A percentile compares a stretch with the other conserved stretches of the same genome.
Conservation (phyloP, 1,140 invertebrate genomes). For the Aradophagus sp. region DNA sequence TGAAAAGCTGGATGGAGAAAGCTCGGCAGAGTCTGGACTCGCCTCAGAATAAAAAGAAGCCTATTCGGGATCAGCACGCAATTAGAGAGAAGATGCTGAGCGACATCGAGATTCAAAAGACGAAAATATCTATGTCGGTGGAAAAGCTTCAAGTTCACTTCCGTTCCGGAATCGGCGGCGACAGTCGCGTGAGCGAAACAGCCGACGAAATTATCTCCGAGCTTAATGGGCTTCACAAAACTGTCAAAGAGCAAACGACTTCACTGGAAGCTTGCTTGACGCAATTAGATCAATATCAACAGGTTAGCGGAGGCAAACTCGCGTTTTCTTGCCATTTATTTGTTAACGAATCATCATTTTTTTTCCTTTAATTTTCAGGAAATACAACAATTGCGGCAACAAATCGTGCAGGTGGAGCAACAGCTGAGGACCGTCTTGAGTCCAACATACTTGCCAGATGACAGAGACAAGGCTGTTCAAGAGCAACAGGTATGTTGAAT, state of each 20-base stretch:
- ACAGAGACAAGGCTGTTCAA: constrained; percentile 86
- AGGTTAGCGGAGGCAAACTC: constrained; percentile 70
- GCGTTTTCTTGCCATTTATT: background rate
- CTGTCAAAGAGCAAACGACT: constrained; percentile 82
- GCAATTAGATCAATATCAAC: constrained; percentile 91
- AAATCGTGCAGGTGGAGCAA: constrained; percentile 90
- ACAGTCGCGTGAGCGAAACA: constrained; percentile 82
- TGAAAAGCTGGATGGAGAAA: constrained; percentile 91
- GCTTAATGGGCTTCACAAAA: constrained; percentile 80
- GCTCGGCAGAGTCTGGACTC: constrained; percentile 85
- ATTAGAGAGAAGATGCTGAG: constrained; percentile 89
- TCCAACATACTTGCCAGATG: constrained; percentile 86
- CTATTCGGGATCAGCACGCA: constrained; percentile 88
- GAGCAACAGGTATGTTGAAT: constrained; percentile 92
- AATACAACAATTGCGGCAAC: constrained; percentile 87
- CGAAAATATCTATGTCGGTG: constrained; percentile 92
- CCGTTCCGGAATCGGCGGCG: constrained; percentile 86
- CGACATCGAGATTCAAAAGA: constrained; percentile 91
- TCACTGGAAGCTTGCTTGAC: constrained; percentile 85
- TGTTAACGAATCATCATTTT: constrained; percentile 2
- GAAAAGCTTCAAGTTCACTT: constrained; percentile 95
- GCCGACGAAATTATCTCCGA: constrained; percentile 82
- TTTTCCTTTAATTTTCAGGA: constrained; percentile 77
- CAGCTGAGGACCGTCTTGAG: constrained; percentile 86
- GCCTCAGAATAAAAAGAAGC: constrained; percentile 87